A percentile compares a stretch with the other conserved stretches of the same genome.
Conservation (phyloP, 2,888 invertebrate genomes). For the Lymantria dispar region DNA sequence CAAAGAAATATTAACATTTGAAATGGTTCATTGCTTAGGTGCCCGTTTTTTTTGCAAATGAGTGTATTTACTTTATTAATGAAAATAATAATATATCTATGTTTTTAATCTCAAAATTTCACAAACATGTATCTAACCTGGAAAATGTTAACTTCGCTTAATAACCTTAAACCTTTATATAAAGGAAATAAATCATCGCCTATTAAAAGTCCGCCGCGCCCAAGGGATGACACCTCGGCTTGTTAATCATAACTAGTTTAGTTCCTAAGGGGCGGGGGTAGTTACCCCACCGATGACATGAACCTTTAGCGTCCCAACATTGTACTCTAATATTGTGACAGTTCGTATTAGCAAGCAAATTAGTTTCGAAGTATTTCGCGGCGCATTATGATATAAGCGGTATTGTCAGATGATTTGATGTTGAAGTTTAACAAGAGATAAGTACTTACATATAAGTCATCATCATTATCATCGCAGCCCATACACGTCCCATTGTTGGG, state of each 20-base stretch:
- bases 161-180: slow-evolving; percentile 7
- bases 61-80: too few species aligned
- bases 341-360: slow-evolving; percentile 15
- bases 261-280: slow-evolving; percentile 22
- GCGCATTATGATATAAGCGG: not conserved
- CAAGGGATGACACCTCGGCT: slow-evolving; percentile 27
- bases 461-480: too few species aligned
- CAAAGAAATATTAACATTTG: too few species aligned
- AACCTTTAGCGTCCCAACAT: slow-evolving; percentile 13
- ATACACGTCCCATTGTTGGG: too few species aligned
- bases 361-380: slow-evolving; percentile 1
- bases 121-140: too few species aligned
- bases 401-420: too few species aligned
- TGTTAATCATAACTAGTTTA: slow-evolving; percentile 49
- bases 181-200: slow-evolving; percentile 23
- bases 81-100: too few species aligned
- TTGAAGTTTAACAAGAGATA: too few species aligned
- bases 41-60: too few species aligned
- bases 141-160: slow-evolving; percentile 1
- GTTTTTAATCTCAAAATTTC: too few species aligned
- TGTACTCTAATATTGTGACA: slow-evolving; percentile 30
- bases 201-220: slow-evolving; percentile 28
- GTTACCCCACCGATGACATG: slow-evolving; percentile 20
- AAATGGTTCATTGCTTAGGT: too few species aligned
- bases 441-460: too few species aligned